phyloP scores from a whole-genome alignment of 1,140 invertebrate species.

The Halesus radiatus region DNA sequence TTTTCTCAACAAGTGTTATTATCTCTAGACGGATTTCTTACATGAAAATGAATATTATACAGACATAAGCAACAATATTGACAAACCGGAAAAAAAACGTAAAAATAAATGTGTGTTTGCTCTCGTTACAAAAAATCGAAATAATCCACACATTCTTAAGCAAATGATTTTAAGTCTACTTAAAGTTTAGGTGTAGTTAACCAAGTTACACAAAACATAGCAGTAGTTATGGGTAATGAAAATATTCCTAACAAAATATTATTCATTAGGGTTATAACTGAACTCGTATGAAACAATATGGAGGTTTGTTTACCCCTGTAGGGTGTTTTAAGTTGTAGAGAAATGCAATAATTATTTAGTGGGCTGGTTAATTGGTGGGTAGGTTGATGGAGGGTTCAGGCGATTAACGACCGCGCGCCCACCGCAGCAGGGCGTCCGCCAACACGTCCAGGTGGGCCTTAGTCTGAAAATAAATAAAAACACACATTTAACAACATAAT shows the following conservation, averaged over 20 bases:
- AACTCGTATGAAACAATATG: too few species aligned
- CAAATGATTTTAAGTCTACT: too few species aligned
- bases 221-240: too few species aligned
- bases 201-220: too few species aligned
- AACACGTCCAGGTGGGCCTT: conserved; percentile 94
- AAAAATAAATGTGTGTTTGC: neutral
- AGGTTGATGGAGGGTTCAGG: neutral
- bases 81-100: neutral
- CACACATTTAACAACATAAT: neutral
- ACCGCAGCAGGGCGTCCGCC: conserved; percentile 91
- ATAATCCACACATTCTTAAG: too few species aligned
- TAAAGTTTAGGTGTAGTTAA: too few species aligned
- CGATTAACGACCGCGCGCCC: conserved; percentile 89
- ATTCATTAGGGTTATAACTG: too few species aligned
- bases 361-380: neutral
- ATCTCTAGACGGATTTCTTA: neutral
- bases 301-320: neutral
- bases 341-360: conserved; percentile 8
- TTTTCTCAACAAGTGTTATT: conserved; percentile 16
- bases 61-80: neutral
- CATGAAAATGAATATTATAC: neutral
- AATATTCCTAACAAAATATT: too few species aligned
- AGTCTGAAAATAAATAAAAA: conserved; percentile 75
- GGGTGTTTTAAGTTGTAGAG: conserved; percentile 20
- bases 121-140: neutral